Conservation (phyloP, 2,797 vertebrate species). For the Xenopus petersii region DNA sequence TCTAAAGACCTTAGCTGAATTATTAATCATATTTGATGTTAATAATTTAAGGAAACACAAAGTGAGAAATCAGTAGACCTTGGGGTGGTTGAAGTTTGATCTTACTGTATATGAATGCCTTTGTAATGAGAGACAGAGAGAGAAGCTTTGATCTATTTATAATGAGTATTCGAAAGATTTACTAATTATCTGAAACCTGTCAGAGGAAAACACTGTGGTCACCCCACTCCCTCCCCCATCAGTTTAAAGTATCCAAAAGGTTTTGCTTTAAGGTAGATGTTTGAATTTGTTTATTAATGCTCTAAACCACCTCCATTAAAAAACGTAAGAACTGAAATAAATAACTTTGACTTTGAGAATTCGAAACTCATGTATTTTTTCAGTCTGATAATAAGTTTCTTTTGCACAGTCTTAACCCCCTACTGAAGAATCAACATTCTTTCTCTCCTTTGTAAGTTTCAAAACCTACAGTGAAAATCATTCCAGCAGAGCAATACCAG, state of each 20-base stretch:
- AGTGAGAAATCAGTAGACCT: constrained; percentile 57
- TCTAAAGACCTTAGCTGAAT: constrained; percentile 59
- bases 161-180: constrained; percentile 62
- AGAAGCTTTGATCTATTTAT: constrained; percentile 61
- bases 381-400: constrained; percentile 43
- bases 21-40: constrained; percentile 60
- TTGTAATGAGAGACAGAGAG: constrained; percentile 57
- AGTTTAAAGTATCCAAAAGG: constrained; percentile 6
- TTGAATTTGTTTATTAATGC: constrained; percentile 40
- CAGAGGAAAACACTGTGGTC: constrained; percentile 49
- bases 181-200: constrained; percentile 61
- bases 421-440: constrained; percentile 22
- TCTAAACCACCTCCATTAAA: constrained; percentile 37
- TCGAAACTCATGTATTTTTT: constrained; percentile 23
- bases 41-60: constrained; percentile 62
- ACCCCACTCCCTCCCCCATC: not conserved
- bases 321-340: constrained; percentile 45
- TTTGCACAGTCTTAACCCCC: constrained; percentile 43
- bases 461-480: constrained; percentile 8
- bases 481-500: constrained; percentile 9
- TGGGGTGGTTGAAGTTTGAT: constrained; percentile 57
- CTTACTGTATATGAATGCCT: constrained; percentile 53
- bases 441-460: not conserved
- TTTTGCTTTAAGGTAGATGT: not conserved
- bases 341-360: constrained; percentile 33